These are phyloP conservation scores for Hylaeus anthracinus DNA, from an alignment of 1,140 invertebrate species.

Conservation along the genomic window DNA sequence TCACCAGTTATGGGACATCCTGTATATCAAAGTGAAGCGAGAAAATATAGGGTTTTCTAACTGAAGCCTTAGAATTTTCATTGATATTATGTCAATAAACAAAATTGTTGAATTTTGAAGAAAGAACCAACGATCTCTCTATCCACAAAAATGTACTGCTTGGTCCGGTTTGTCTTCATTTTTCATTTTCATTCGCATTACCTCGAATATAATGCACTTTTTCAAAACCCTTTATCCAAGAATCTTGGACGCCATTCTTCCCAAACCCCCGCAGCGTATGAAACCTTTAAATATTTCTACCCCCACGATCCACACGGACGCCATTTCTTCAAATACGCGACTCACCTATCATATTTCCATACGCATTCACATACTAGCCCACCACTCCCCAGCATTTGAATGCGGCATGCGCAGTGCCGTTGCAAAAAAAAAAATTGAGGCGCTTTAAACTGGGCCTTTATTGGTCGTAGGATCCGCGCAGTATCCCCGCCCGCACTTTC, in stretches of 20 bases:
- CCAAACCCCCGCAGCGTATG: background rate
- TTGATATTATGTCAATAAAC: no score
- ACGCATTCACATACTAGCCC: constrained; percentile 43
- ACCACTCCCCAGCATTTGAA: constrained; percentile 74
- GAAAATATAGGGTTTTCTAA: no score
- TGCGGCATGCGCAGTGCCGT: constrained; percentile 76
- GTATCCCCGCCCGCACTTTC: constrained; percentile 56
- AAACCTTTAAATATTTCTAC: constrained; percentile 10
- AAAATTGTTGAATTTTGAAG: no score
- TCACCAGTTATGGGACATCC: no score
- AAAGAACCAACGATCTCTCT: no score
- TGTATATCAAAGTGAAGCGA: no score
- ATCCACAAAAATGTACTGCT: no score
- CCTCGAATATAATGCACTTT: no score
- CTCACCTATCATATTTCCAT: constrained; percentile 71
- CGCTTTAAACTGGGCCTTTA: constrained; percentile 77
- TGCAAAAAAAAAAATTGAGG: constrained; percentile 60
- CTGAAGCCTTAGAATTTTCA: no score
- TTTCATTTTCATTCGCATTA: no score
- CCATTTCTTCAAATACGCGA: constrained; percentile 43
- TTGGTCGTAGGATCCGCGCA: constrained; percentile 72
- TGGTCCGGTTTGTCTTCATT: no score
- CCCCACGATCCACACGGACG: constrained; percentile 24
- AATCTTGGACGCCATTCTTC: constrained; percentile 19
- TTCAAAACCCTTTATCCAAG: no score